A percentile compares a stretch with the other conserved stretches of the same genome.
Evolutionary conservation across 2,888 invertebrate genomes (phyloP).

Genomic region (Candidula unifasciata): DNA sequence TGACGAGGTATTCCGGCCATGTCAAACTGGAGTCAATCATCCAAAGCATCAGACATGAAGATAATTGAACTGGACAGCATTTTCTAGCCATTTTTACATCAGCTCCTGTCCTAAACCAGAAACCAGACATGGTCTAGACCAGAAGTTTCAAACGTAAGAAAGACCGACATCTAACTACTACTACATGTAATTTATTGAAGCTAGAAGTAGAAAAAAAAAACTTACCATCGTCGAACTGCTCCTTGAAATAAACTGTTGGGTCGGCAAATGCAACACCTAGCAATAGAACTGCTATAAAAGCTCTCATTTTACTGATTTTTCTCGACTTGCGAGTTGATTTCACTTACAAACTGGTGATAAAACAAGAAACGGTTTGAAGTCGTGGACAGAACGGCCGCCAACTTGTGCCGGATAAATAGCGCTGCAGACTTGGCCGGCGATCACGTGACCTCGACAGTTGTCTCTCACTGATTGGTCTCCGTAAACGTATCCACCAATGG

Average conservation of each 20-base stretch:
- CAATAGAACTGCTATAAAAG: slow-evolving; percentile 46
- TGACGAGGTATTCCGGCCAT: too few relatives aligned
- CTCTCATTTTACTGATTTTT: slow-evolving; percentile 49
- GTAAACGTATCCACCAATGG: slow-evolving; percentile 63
- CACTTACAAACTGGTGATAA: neutral
- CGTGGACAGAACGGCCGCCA: neutral
- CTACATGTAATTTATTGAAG: too few relatives aligned
- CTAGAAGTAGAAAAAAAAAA: neutral
- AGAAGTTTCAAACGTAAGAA: too few relatives aligned
- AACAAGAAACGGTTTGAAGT: too few relatives aligned
- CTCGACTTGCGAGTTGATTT: too few relatives aligned
- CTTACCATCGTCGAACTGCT: slow-evolving; percentile 68
- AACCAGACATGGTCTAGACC: too few relatives aligned
- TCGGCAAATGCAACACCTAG: slow-evolving; percentile 59
- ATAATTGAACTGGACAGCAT: too few relatives aligned
- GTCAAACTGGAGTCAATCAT: too few relatives aligned
- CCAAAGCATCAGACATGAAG: too few relatives aligned
- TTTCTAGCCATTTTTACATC: too few relatives aligned
- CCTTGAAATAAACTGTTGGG: slow-evolving; percentile 73
- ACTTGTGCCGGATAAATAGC: slow-evolving; percentile 10
- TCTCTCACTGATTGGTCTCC: slow-evolving; percentile 67
- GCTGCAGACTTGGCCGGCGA: slow-evolving; percentile 41
- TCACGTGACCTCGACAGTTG: slow-evolving; percentile 66
- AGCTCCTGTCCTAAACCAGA: too few relatives aligned
- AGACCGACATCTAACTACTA: too few relatives aligned